phyloP scores from a whole-genome alignment of 2,888 invertebrate genomes.

The Tolmerus cingulatus region DNA sequence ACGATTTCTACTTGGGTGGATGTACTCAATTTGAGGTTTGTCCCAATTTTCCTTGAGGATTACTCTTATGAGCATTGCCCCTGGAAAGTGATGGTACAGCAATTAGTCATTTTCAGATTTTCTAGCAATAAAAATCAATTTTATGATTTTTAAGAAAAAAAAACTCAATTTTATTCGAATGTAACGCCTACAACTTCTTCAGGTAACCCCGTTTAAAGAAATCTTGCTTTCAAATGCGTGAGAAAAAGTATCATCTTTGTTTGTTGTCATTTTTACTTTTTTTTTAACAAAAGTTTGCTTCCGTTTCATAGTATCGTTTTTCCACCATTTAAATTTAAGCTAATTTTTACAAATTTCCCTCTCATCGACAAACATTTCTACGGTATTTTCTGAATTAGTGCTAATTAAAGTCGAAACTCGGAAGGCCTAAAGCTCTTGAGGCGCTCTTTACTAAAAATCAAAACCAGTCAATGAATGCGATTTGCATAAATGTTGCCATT shows the following conservation, averaged over 20 bases:
- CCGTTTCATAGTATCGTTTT: background rate
- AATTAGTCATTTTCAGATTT: background rate
- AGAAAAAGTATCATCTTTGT: background rate
- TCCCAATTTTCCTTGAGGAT: slow-evolving; percentile 1
- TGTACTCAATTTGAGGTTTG: background rate
- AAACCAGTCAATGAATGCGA: background rate
- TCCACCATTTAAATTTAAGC: background rate
- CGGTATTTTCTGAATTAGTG: background rate
- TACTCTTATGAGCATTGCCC: background rate
- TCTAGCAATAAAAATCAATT: background rate
- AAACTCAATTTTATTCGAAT: background rate
- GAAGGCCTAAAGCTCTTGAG: background rate
- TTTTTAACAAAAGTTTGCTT: background rate
- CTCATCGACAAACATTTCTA: background rate
- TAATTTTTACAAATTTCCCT: background rate
- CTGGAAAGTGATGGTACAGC: background rate
- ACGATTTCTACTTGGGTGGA: slow-evolving; percentile 15
- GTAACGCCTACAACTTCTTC: background rate
- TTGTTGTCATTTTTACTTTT: background rate
- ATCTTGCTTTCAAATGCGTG: background rate
- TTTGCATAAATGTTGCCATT: background rate
- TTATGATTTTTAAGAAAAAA: background rate
- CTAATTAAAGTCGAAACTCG: background rate
- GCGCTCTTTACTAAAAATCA: background rate
- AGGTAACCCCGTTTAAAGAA: background rate